phyloP scores from a whole-genome alignment of 1,140 invertebrate genomes.

The Seison nebaliae region DNA sequence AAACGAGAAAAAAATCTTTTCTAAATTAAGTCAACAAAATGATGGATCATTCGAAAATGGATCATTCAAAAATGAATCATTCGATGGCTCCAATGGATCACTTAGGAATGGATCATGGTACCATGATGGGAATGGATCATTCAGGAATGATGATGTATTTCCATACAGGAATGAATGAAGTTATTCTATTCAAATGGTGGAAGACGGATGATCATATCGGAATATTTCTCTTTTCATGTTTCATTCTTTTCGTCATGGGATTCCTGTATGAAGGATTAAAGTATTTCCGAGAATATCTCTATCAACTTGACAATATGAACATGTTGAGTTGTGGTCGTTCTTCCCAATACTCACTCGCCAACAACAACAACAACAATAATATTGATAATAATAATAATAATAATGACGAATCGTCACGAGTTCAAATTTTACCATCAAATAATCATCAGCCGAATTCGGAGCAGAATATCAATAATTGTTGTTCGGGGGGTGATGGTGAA shows the following conservation, averaged over 20 bases:
- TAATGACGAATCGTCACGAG: background rate
- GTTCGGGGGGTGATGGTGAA: background rate
- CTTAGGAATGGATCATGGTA: too few relatives aligned
- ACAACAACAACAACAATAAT: background rate
- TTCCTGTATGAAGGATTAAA: constrained; percentile 16
- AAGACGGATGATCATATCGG: background rate
- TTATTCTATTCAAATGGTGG: constrained; percentile 11
- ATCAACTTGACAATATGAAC: background rate
- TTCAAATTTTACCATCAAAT: background rate
- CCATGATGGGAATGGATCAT: too few relatives aligned
- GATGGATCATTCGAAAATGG: too few relatives aligned
- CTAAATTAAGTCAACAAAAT: too few relatives aligned
- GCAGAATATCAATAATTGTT: background rate
- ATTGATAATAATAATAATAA: background rate
- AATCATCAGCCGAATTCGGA: background rate
- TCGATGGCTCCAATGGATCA: too few relatives aligned
- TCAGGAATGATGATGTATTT: constrained; percentile 11
- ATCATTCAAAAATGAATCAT: too few relatives aligned
- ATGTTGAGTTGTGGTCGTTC: too few relatives aligned
- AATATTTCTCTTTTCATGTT: constrained; percentile 14
- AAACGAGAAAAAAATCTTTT: too few relatives aligned
- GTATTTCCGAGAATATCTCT: constrained; percentile 13
- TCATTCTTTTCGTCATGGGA: constrained; percentile 13
- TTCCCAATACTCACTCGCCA: background rate
- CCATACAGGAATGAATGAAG: constrained; percentile 6